Evolutionary conservation across 2,113 vertebrate species (phyloP), one percentile per base, ranked within the genome.

Genomic region (Aegotheles bennettii): DNA sequence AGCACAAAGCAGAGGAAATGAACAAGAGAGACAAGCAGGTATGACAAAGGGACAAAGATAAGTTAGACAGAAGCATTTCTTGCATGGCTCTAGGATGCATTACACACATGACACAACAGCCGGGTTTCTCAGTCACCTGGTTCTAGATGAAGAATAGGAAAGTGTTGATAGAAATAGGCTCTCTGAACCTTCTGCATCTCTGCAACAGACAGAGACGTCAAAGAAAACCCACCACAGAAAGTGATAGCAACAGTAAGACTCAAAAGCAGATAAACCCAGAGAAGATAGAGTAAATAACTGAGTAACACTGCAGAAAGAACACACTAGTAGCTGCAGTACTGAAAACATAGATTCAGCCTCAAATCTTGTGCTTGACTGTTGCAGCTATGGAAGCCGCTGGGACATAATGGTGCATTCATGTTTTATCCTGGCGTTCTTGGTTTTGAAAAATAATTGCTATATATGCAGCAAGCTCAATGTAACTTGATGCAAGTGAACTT

Each of bases 151-250:
- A 98, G 98, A 98, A 98, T 97, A 96, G 98, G 98, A 98, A 98
- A 98, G 96, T 97, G 98, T 89, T 97, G 97, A 97, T 99, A 99
- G 98, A 99, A 99, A 99, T 99, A 99, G 97, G 98, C 99, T 99
- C 98, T 99, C 98, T 99, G 99, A 98, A 98, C 98, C 96, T 95
- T 98, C 98, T 98, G 98, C 97, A 99, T 97, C 98, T 99, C 99
- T 99, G 99, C 97, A 98, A 98, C 97, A 98, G 97, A 97, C 97
- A 98, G 97, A 97, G 97, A 97, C 94, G 93, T 98, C 97, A 98
- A 96, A 97, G 97, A 98, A 98, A 97, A 97, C 98, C 97, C 94
- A 97, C 95, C 94, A 96, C 70, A 96, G 91, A 94, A 95, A 94
- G 93, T 80, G 89, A 97, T 65, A 97, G 92, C 42, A 75, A 84